Base-by-base conservation (phyloP, 2,888 invertebrate species). In the Netelia inedita region DNA sequence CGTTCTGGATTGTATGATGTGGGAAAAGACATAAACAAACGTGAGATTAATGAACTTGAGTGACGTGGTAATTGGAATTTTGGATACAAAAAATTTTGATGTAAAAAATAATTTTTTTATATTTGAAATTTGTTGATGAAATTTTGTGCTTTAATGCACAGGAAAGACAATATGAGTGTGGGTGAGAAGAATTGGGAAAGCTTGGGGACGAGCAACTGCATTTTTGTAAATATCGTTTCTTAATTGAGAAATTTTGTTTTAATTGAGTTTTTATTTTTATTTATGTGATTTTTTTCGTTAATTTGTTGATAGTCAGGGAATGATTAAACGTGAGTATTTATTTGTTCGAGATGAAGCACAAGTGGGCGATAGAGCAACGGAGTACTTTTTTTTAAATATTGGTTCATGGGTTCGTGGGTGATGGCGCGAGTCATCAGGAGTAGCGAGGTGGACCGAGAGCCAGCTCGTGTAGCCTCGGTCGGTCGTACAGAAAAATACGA, bases 381-480 rank as follows among this genome's bases (percentile, higher is more conserved):
- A 14, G 11, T 14, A 46, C 14, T 46, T 46, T 46, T 46, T 46
- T 46, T 46, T 14, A 46, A 46, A 46, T 46, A 46, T 46, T 46
- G 46, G 14, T 10, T 46, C 46, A 46, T 14, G 46, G 14, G 63
- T 78, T 65, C 55, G 68, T 78, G 73, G 63, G 41, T 28, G 84
- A 69, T 84, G 84, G 84, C 84, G 84, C 81, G 46, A 78, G 80
- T 57, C 63, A 78, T 61, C 84, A 23, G 80, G 50, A 2, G 46
- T n/a, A n/a, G 46, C 73, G 14, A 19, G 21, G 23, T 65, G 23
- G 59, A n/a, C 55, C 16, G 46, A 46, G 50, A 46, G 9, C 19
- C 16, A 23, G 35, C 10, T 6, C 59, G 43, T 35, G 68, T 81
- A 79, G 21, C 81, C 35, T 65, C 84, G 69, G 84, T 84, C 81